Percentiles rank a stretch among this genome's conserved stretches.
phyloP scores from a whole-genome alignment of 2,888 invertebrate species.

The Strigamia transsilvanica region DNA sequence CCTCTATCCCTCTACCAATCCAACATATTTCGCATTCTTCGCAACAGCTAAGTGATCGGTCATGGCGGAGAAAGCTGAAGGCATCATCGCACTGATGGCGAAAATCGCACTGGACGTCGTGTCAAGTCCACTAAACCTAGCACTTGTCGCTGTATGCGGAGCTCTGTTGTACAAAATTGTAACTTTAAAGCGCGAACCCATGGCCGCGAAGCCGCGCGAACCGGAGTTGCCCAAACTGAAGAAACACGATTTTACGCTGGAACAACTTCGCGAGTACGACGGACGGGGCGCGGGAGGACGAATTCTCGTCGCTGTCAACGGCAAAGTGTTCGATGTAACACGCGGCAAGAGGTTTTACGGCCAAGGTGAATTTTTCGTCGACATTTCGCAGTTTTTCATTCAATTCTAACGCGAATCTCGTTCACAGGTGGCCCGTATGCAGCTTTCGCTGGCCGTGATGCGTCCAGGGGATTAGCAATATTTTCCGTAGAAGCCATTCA shows the following conservation, averaged over 20 bases:
- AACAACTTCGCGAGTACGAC: slow-evolving; percentile 85
- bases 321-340: slow-evolving; percentile 94
- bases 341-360: slow-evolving; percentile 91
- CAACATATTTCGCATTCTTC: not conserved
- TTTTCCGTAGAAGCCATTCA: slow-evolving; percentile 84
- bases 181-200: slow-evolving; percentile 17
- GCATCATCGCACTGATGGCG: not conserved
- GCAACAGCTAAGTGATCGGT: not conserved
- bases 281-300: slow-evolving; percentile 84
- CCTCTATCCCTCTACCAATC: not conserved
- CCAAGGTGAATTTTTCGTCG: slow-evolving; percentile 73
- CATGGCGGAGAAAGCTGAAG: slow-evolving; percentile 52
- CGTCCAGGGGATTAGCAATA: slow-evolving; percentile 91
- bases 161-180: slow-evolving; percentile 80
- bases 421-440: slow-evolving; percentile 87
- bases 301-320: slow-evolving; percentile 90
- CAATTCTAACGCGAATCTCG: not conserved
- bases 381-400: no score
- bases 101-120: slow-evolving; percentile 68
- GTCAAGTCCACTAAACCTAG: slow-evolving; percentile 76
- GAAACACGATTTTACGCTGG: slow-evolving; percentile 84
- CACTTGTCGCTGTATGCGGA: slow-evolving; percentile 74
- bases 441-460: slow-evolving; percentile 93
- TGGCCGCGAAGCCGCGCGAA: slow-evolving; percentile 63
- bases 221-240: slow-evolving; percentile 82